Evolutionary conservation across 1,140 invertebrate genomes (phyloP).

Genomic region (Diachasmimorpha longicaudata): DNA sequence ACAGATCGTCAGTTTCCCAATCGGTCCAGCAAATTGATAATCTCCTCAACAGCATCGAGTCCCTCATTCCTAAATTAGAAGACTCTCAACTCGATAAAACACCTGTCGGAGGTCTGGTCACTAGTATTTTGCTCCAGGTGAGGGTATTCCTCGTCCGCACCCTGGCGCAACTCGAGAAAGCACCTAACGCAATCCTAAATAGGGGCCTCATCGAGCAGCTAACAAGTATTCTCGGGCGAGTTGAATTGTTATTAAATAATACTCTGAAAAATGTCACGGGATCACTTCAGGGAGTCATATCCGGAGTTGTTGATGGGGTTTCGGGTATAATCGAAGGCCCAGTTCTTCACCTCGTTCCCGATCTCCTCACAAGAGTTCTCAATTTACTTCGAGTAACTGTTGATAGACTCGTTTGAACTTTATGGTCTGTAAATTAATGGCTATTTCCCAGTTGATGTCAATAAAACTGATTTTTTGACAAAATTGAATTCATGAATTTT

Average conservation of each 20-base stretch:
- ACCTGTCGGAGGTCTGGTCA: neutral
- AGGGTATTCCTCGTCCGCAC: neutral
- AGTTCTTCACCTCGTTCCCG: neutral
- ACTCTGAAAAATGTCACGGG: neutral
- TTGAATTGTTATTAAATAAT: neutral
- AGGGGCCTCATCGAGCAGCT: neutral
- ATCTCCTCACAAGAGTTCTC: neutral
- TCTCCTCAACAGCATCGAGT: neutral
- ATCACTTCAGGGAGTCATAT: neutral
- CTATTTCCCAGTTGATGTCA: too few relatives aligned
- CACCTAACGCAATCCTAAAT: neutral
- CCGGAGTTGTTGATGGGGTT: neutral
- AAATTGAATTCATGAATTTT: too few relatives aligned
- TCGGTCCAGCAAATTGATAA: neutral
- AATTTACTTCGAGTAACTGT: neutral
- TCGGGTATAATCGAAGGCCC: neutral
- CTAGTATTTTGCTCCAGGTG: neutral
- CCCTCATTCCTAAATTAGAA: neutral
- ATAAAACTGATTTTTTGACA: slow-evolving; percentile 13
- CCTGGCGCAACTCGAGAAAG: neutral
- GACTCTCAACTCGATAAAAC: neutral
- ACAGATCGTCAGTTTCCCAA: neutral
- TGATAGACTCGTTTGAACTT: neutral
- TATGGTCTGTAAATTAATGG: too few relatives aligned
- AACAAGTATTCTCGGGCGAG: neutral